Evolutionary conservation across 1,140 invertebrate species (phyloP).

Genomic region (Teleopsis dalmanni): DNA sequence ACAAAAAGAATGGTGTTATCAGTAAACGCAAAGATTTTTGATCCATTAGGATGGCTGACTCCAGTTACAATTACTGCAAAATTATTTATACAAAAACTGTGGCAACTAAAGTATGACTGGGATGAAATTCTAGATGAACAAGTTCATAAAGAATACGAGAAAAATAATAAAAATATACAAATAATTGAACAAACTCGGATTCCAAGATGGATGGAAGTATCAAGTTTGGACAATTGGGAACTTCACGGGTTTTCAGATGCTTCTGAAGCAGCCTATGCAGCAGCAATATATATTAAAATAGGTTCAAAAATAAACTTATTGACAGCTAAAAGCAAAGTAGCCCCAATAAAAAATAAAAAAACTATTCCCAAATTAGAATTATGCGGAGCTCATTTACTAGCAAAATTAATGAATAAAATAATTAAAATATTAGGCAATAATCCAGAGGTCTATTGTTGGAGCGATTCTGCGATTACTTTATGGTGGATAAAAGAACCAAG

Average conservation of each 20-base stretch:
- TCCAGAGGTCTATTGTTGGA: neutral
- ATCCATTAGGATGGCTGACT: slow-evolving; percentile 41
- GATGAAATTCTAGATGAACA: slow-evolving; percentile 29
- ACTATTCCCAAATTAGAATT: slow-evolving; percentile 1
- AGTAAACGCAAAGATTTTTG: slow-evolving; percentile 37
- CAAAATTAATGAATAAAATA: neutral
- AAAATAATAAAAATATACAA: neutral
- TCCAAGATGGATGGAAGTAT: slow-evolving; percentile 1
- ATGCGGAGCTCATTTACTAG: neutral
- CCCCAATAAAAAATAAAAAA: slow-evolving; percentile 14
- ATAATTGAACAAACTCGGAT: neutral
- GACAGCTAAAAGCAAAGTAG: slow-evolving; percentile 21
- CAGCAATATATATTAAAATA: neutral
- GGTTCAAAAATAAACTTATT: slow-evolving; percentile 21
- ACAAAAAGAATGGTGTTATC: slow-evolving; percentile 35
- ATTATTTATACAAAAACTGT: slow-evolving; percentile 40
- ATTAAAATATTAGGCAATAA: neutral
- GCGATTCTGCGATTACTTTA: neutral
- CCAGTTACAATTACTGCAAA: slow-evolving; percentile 37
- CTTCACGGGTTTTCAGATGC: slow-evolving; percentile 10
- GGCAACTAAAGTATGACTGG: slow-evolving; percentile 29
- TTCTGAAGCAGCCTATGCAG: slow-evolving; percentile 9
- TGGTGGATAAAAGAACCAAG: neutral
- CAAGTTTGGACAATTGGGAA: neutral
- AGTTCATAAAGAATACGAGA: slow-evolving; percentile 23